Evolutionary conservation across 2,888 invertebrate genomes (phyloP), one percentile per base, ranked within the genome.

Genomic region (Leptopilina syphax): DNA sequence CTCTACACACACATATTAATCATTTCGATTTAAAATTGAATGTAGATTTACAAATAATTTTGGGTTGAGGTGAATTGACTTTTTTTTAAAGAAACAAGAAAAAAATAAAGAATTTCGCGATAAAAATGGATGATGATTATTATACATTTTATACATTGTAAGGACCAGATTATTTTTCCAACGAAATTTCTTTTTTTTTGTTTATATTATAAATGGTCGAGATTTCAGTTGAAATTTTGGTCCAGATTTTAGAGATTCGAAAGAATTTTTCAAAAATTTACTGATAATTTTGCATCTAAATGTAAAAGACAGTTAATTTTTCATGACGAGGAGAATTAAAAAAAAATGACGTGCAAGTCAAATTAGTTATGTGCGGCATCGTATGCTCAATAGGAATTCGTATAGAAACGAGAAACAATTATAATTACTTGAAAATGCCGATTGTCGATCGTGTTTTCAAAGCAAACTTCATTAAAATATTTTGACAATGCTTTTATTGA

Each of bases 231-330:
- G 34, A 34, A 3, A 34, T 34, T 34, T 34, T 34, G 34, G 34
- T 34, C 34, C 3, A 34, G 34, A 34, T 34, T 34, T 34, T 34
- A 34, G 34, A 34, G 34, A 34, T 34, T 34, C 34, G 34, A 34
- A 34, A 34, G 34, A 34, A 34, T 34, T 34, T 34, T 3, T 3
- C 13, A 9, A 73, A 54, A 13, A 57, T 8, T 73, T 57, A 73
- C 57, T 73, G 34, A 54, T 70, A 66, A 54, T 34, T 34, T 34
- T 70, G 70, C 54, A 57, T 73, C 57, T 73, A n/a, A 57, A 73
- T 73, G 34, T 73, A 73, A 73, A 73, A 73, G 73, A 73, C 73
- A 73, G 73, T 73, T 57, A 73, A 57, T 73, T 73, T 73, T 73
- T 73, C 34, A 73, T 57, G 57, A 27, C 9, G n/a, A 57, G 34